Evolutionary conservation across 2,888 invertebrate genomes (phyloP).

Genomic region (Slavum lentiscoides): DNA sequence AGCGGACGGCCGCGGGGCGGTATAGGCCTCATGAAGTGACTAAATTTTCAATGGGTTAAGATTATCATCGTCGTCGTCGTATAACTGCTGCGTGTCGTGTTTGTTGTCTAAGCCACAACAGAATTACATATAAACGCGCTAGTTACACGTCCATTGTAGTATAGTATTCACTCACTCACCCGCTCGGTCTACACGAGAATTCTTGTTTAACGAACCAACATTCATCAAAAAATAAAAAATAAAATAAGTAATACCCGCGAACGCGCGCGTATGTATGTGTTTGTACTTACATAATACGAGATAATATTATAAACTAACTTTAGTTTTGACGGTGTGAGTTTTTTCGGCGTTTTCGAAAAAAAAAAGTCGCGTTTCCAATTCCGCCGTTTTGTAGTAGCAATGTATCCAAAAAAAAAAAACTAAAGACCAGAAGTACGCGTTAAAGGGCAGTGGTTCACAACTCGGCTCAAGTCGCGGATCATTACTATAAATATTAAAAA

Average conservation of each 20-base stretch:
- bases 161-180: not conserved
- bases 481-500: too few species aligned
- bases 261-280: not conserved
- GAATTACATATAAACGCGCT: conserved; percentile 12
- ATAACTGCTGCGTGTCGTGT: conserved; percentile 22
- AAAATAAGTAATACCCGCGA: too few species aligned
- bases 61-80: conserved; percentile 44
- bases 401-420: too few species aligned
- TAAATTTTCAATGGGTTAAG: conserved; percentile 52
- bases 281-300: too few species aligned
- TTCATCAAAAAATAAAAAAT: conserved; percentile 22
- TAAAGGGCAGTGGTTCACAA: too few species aligned
- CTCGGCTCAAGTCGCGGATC: too few species aligned
- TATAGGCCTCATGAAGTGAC: conserved; percentile 32
- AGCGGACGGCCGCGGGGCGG: not conserved
- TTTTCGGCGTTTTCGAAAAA: too few species aligned
- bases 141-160: conserved; percentile 50
- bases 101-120: conserved; percentile 31
- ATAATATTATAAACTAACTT: too few species aligned
- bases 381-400: too few species aligned
- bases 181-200: conserved; percentile 21
- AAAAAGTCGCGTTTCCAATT: too few species aligned
- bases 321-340: too few species aligned
- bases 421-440: too few species aligned
- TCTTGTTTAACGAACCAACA: conserved; percentile 47